Percentiles rank a stretch among this genome's conserved stretches.
Conservation (phyloP, 2,888 invertebrate species). For the Acrocyrtus sp. region DNA sequence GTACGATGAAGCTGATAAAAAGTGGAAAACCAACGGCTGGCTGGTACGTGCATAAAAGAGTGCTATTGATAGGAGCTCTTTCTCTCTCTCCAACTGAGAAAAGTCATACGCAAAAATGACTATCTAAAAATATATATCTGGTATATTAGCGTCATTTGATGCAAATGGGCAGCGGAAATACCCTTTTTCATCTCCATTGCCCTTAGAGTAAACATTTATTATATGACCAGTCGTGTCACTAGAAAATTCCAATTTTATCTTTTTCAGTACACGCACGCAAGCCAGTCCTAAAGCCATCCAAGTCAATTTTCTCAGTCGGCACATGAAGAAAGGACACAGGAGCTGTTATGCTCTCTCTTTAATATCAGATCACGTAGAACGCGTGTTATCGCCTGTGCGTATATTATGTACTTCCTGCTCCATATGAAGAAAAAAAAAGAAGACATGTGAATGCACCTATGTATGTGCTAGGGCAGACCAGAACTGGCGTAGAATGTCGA, state of each 20-base stretch:
- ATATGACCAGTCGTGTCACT: too few relatives aligned
- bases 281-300: background rate
- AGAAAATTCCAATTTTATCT: conserved; percentile 1
- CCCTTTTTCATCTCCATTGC: conserved; percentile 41
- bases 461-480: background rate
- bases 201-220: conserved; percentile 29
- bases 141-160: conserved; percentile 9
- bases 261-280: background rate
- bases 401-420: background rate
- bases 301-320: conserved; percentile 9
- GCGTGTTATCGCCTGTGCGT: background rate
- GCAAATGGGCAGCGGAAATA: conserved; percentile 39
- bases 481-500: background rate
- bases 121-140: background rate
- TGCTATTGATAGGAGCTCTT: too few relatives aligned
- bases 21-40: too few relatives aligned
- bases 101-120: too few relatives aligned
- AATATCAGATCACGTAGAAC: conserved; percentile 7
- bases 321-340: conserved; percentile 9
- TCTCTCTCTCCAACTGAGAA: too few relatives aligned
- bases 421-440: background rate
- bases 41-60: too few relatives aligned
- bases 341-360: background rate
- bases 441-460: background rate
- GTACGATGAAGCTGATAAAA: too few relatives aligned